phyloP scores from a whole-genome alignment of 2,113 vertebrate species.

The Orthonyx spaldingii region DNA sequence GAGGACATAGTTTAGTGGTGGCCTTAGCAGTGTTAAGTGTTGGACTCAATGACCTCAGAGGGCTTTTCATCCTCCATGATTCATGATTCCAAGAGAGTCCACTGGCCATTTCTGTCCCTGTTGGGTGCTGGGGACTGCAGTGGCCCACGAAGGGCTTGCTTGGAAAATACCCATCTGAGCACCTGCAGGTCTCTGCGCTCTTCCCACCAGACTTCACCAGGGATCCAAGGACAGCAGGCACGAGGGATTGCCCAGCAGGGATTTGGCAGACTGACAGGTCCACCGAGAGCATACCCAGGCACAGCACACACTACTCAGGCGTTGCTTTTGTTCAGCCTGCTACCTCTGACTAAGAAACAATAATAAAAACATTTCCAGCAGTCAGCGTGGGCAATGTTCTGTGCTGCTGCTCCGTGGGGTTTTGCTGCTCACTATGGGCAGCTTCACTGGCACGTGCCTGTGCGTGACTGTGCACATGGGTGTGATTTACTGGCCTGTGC shows the following conservation, averaged over 20 bases:
- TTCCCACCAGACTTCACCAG: not conserved
- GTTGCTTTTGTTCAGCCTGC: not conserved
- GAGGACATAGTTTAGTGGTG: not conserved
- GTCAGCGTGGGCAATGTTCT: not conserved
- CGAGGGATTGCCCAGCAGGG: fast-evolving
- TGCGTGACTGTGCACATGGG: not conserved
- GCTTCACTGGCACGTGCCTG: not conserved
- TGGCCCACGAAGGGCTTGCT: not conserved
- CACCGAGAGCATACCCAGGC: not conserved
- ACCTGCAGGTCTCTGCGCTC: not conserved
- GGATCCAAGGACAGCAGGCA: not conserved
- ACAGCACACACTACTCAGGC: not conserved
- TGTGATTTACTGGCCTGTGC: conserved; percentile 68
- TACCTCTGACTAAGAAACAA: not conserved
- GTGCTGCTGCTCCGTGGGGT: not conserved
- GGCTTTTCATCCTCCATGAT: not conserved
- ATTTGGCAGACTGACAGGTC: no score
- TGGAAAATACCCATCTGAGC: not conserved
- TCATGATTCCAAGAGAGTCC: not conserved
- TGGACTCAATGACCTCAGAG: not conserved
- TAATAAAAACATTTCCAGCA: not conserved
- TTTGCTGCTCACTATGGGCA: not conserved
- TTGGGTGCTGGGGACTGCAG: not conserved
- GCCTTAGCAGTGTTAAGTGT: not conserved
- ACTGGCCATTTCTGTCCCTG: not conserved